Evolutionary conservation across 2,113 vertebrate species (phyloP), one percentile per base, ranked within the genome.

Genomic region (Saccopteryx leptura): DNA sequence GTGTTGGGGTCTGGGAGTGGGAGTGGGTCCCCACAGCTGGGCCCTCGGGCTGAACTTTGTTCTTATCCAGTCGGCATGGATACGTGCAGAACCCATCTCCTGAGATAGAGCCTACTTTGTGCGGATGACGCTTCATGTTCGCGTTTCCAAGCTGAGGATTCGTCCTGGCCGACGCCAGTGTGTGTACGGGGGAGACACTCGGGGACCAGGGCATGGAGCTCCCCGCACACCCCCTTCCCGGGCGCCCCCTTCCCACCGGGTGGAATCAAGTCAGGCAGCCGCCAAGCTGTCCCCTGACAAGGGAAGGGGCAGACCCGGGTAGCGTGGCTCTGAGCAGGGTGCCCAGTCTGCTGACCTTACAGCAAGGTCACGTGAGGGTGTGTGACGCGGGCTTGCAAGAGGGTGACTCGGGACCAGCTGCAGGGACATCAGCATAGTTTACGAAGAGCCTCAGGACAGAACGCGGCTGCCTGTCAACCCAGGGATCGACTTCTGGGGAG

Each of bases 331-430:
- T 78, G 56, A 23, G 31, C 54, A 52, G 9, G 10, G 10, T 26
- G 4, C 8, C 15, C 10, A 5, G 9, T 14, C 39, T 56, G 9
- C 18, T 19, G 24, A 88, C 58, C 56, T 21, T 1, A 23, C 58
- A n/a, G 1, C 21, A 58, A 61, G 17, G 17, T 3, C 33, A 5
- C 0, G 19, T 2, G 33, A 24, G 48, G 31, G 12, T 14, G 2
- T 91, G 19, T 12, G 17, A 33, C 26, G 78, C n/a, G 56, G 7
- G 10, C 21, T 12, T 14, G 3, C 0, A 5, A 9, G 33, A 24
- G 52, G 50, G 61, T 23, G 12, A 12, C 11, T 4, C 39, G 58
- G 69, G 69, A 74, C 15, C 13, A 7, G 6, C 12, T 3, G 21
- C 1, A 10, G n/a, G 48, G 26, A 13, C 63, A 0, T 28, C 10